These are phyloP conservation scores for Hylyphantes graminicola DNA, from an alignment of 1,140 invertebrate genomes.

Conservation along the genomic window DNA sequence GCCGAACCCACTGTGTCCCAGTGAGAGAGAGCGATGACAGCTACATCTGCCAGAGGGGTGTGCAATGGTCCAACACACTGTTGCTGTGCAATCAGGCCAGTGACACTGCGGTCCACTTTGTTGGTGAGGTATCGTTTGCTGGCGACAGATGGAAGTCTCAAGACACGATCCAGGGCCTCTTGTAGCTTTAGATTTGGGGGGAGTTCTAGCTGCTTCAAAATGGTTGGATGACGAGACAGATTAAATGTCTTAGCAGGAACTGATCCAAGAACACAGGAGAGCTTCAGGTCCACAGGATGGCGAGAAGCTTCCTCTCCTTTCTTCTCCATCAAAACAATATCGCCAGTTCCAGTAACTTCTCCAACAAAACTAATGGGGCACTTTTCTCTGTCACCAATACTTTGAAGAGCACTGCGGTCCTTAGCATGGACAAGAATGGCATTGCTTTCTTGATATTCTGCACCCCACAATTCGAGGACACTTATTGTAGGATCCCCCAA, in stretches of 20 bases:
- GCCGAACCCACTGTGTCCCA: constrained; percentile 79
- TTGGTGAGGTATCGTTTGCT: constrained; percentile 97
- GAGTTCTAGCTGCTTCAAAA: constrained; percentile 69
- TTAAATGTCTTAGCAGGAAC: constrained; percentile 80
- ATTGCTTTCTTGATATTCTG: constrained; percentile 98
- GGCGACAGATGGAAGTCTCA: constrained; percentile 89
- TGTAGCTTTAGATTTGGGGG: constrained; percentile 72
- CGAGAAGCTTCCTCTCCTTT: constrained; percentile 44
- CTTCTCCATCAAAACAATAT: constrained; percentile 70
- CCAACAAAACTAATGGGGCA: constrained; percentile 95
- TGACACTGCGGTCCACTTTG: constrained; percentile 94
- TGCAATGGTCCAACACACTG: constrained; percentile 97
- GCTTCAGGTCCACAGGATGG: constrained; percentile 86
- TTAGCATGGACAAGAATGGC: constrained; percentile 81
- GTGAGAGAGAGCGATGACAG: constrained; percentile 86
- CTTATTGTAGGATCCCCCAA: constrained; percentile 94
- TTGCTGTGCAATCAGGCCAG: constrained; percentile 93
- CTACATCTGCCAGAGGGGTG: constrained; percentile 93
- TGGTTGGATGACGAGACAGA: constrained; percentile 62
- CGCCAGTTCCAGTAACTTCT: constrained; percentile 86
- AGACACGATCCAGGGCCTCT: constrained; percentile 81
- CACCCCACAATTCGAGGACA: constrained; percentile 94
- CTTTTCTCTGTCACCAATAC: constrained; percentile 85
- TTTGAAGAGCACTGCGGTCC: constrained; percentile 75
- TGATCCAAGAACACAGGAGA: constrained; percentile 89